A percentile compares a stretch with the other conserved stretches of the same genome.
phyloP scores from a whole-genome alignment of 2,113 vertebrate genomes.

The Gobius niger region DNA sequence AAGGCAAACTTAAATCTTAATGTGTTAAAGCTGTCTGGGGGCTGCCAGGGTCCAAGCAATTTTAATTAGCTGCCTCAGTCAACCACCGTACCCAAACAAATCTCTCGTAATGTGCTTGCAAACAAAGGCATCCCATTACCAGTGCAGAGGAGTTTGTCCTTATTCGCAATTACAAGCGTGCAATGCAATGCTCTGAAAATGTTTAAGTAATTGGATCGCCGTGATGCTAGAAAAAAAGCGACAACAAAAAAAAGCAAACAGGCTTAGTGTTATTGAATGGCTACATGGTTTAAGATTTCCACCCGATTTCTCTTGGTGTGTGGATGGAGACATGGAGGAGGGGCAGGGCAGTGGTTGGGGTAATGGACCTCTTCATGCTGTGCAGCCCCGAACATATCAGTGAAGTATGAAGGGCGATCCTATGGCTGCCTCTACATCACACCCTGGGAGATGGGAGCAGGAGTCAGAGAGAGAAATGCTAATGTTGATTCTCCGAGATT shows the following conservation, averaged over 20 bases:
- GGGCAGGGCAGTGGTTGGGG: conserved; percentile 45
- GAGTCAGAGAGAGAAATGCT: conserved; percentile 46
- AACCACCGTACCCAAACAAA: conserved; percentile 11
- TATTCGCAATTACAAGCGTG: no score
- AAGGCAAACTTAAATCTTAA: background rate
- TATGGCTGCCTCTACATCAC: conserved; percentile 65
- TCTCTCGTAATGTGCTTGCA: conserved; percentile 16
- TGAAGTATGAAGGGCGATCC: conserved; percentile 74
- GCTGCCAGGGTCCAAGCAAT: conserved; percentile 29
- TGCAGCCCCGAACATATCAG: conserved; percentile 64
- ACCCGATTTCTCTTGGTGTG: conserved; percentile 32
- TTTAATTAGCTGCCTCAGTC: conserved; percentile 34
- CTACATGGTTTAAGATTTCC: background rate
- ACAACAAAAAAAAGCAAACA: conserved; percentile 6
- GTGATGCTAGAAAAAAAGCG: no score
- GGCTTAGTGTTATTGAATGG: background rate
- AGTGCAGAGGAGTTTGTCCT: no score
- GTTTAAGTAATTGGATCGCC: no score
- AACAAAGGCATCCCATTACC: conserved; percentile 40
- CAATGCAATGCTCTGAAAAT: no score
- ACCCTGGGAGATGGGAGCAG: conserved; percentile 64
- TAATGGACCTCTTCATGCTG: conserved; percentile 74
- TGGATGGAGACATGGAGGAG: conserved; percentile 42
- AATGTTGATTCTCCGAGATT: conserved; percentile 58
- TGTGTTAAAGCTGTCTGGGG: conserved; percentile 25